Evolutionary conservation across 2,797 vertebrate species (phyloP).

Genomic region (Toxotes lorentzi): DNA sequence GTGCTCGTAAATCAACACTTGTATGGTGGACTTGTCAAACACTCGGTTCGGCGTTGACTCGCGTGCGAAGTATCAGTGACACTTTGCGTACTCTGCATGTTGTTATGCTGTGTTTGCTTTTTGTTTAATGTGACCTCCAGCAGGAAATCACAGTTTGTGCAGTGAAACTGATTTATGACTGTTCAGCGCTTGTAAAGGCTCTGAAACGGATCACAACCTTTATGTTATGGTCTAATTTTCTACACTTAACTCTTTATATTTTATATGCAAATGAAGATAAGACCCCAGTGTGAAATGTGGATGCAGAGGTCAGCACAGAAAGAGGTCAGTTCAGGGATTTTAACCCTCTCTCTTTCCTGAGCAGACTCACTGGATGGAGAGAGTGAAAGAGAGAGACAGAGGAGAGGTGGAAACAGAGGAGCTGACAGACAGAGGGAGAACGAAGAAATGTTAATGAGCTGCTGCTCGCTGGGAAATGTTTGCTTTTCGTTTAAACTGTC

Average conservation of each 20-base stretch:
- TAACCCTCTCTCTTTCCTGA: background rate
- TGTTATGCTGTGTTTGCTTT: background rate
- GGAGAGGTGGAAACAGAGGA: background rate
- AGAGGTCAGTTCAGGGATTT: background rate
- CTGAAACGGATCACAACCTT: background rate
- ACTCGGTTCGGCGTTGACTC: too few species aligned
- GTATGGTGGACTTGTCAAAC: too few species aligned
- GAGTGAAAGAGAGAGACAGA: background rate
- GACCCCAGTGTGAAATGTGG: background rate
- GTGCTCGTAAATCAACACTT: too few species aligned
- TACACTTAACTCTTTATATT: background rate
- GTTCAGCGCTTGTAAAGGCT: background rate
- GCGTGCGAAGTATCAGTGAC: too few species aligned
- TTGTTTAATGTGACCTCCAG: background rate
- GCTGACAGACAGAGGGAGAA: constrained; percentile 10
- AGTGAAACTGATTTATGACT: background rate
- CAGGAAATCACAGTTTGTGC: background rate
- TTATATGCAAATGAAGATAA: background rate
- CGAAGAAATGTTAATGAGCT: constrained; percentile 36
- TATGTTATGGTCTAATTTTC: background rate
- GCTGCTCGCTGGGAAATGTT: constrained; percentile 11
- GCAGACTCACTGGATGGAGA: background rate
- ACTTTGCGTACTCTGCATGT: background rate
- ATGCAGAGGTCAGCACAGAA: background rate
- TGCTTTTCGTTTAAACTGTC: constrained; percentile 23